These are phyloP conservation scores for Siniperca obscura DNA, from an alignment of 2,797 vertebrate genomes.

Conservation along the genomic window DNA sequence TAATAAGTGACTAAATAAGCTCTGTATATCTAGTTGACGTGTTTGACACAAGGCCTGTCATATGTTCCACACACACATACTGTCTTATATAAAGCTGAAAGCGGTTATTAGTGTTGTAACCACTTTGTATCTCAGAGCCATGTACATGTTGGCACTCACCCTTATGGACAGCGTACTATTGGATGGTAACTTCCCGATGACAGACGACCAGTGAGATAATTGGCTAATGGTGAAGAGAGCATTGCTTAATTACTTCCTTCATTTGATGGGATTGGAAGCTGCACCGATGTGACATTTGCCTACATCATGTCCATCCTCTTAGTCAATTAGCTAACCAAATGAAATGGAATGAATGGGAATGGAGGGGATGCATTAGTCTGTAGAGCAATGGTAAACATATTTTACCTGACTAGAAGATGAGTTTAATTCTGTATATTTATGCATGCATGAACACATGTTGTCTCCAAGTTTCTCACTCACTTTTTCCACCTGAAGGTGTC, in stretches of 20 bases:
- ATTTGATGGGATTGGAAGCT: slow-evolving; percentile 63
- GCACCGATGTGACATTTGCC: slow-evolving; percentile 64
- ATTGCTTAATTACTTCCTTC: slow-evolving; percentile 74
- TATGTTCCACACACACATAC: neutral
- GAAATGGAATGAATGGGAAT: slow-evolving; percentile 54
- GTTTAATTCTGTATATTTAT: slow-evolving; percentile 51
- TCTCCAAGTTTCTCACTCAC: slow-evolving; percentile 15
- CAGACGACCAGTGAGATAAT: slow-evolving; percentile 64
- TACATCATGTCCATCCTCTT: slow-evolving; percentile 65
- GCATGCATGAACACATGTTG: slow-evolving; percentile 31
- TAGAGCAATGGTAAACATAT: slow-evolving; percentile 42
- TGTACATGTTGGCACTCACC: slow-evolving; percentile 24
- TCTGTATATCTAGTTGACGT: slow-evolving; percentile 6
- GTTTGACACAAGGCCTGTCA: slow-evolving; percentile 10
- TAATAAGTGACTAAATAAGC: neutral
- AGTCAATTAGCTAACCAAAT: slow-evolving; percentile 70
- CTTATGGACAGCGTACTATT: slow-evolving; percentile 28
- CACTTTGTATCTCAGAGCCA: slow-evolving; percentile 38
- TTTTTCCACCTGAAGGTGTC: slow-evolving; percentile 24
- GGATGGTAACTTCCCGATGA: slow-evolving; percentile 54
- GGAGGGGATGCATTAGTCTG: slow-evolving; percentile 54
- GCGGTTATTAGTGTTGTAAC: slow-evolving; percentile 36
- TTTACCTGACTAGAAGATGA: slow-evolving; percentile 41
- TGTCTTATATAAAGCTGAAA: slow-evolving; percentile 22
- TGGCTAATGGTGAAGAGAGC: slow-evolving; percentile 66